Base-by-base conservation (phyloP, 1,140 invertebrate genomes). In the Pseudomyrmex dendroicus region DNA sequence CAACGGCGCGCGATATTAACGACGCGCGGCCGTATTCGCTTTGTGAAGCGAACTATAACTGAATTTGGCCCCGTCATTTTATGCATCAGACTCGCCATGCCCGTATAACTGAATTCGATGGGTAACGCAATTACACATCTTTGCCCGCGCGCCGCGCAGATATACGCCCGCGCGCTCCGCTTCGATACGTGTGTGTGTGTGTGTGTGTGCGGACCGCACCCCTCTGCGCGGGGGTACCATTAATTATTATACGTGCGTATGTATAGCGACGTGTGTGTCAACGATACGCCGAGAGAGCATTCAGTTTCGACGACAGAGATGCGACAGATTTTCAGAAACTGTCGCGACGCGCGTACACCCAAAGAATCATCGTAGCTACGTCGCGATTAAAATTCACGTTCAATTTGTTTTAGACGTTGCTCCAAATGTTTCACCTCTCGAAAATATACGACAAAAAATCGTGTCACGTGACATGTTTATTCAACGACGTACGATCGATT, bases 11-110 rank as follows among this genome's bases (percentile, higher is more conserved):
- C 87, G 86, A 88, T 89, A 89, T 88, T 89, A 89, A 89, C 87
- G 87, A 89, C 87, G 87, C 87, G 87, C 86, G 87, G 87, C 78
- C 87, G 87, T 88, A 82, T 89, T 89, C 87, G 88, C 88, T 89
- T 89, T 89, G 88, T 89, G 88, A 89, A 89, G 88, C 88, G 88
- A 89, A 89, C 87, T 89, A 89, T 89, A 89, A 89, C 87, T 87
- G 88, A 89, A 89, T 89, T 89, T 89, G 87, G 88, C 85, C 88
- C 87, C 85, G 85, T 89, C 87, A 89, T 89, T 89, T 89, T 89
- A 89, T 89, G 88, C 88, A 89, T 89, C 88, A 89, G 88, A 89
- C 88, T 89, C 88, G 88, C 88, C 87, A 89, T 89, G 85, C 87
- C 82, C 73, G 87, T 89, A 89, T 89, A 89, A 89, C 88, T 87